phyloP scores from a whole-genome alignment of 2,888 invertebrate genomes.

The Gymnocheta viridis region DNA sequence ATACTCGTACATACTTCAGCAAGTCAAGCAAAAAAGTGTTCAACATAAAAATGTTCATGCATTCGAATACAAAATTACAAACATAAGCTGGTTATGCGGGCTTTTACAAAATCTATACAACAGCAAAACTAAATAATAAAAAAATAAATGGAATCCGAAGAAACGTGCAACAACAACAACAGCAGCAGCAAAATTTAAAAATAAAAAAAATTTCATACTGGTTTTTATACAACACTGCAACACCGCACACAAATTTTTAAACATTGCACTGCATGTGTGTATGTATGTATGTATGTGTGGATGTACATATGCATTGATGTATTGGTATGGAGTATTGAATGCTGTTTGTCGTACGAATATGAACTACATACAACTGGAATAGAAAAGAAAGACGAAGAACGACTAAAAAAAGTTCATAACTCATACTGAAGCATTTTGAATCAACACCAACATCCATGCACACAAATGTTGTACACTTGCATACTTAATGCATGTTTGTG shows the following conservation, averaged over 20 bases:
- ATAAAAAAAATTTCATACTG: constrained; percentile 59
- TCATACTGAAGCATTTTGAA: constrained; percentile 51
- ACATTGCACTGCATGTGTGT: not conserved
- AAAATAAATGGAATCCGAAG: constrained; percentile 24
- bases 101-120: constrained; percentile 49
- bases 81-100: constrained; percentile 57
- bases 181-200: constrained; percentile 3
- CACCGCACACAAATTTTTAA: too few relatives aligned
- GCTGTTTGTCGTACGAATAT: constrained; percentile 28
- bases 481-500: not conserved
- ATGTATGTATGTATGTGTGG: not conserved
- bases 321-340: constrained; percentile 49
- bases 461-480: not conserved
- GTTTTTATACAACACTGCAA: constrained; percentile 52
- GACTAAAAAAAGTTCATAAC: constrained; percentile 56
- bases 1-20: not conserved
- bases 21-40: constrained; percentile 26
- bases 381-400: constrained; percentile 59
- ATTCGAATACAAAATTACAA: constrained; percentile 11
- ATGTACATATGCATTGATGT: constrained; percentile 10
- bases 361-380: constrained; percentile 40
- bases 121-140: constrained; percentile 2
- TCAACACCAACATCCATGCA: constrained; percentile 20
- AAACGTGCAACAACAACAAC: constrained; percentile 38
- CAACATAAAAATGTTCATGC: constrained; percentile 14